A percentile compares a stretch with the other conserved stretches of the same genome.
Evolutionary conservation across 1,140 invertebrate genomes (phyloP).

Genomic region (Cotesia vestalis): DNA sequence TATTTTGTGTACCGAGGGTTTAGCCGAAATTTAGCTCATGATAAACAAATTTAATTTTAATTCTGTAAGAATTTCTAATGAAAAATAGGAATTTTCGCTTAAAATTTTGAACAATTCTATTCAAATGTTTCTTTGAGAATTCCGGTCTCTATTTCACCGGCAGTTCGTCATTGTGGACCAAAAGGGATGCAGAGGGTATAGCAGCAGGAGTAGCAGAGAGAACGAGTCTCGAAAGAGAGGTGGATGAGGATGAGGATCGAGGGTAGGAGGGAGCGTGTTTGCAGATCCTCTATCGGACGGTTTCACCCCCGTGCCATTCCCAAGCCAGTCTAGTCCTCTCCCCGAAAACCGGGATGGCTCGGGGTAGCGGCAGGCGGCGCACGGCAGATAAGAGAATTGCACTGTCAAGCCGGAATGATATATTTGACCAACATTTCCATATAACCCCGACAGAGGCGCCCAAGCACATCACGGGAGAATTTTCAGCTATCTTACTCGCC

Average conservation of each 20-base stretch:
- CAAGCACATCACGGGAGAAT: constrained; percentile 23
- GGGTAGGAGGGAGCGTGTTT: constrained; percentile 57
- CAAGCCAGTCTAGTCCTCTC: constrained; percentile 24
- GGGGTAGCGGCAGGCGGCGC: constrained; percentile 42
- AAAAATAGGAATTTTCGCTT: not conserved
- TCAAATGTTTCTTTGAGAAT: constrained; percentile 22
- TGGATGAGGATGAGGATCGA: constrained; percentile 44
- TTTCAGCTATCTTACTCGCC: not conserved
- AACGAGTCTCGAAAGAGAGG: constrained; percentile 54
- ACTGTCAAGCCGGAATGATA: constrained; percentile 86
- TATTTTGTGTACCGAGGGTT: not conserved
- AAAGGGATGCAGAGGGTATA: constrained; percentile 29
- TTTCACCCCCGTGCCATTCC: constrained; percentile 51
- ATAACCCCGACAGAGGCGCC: constrained; percentile 42
- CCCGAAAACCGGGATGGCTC: constrained; percentile 31
- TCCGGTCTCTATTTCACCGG: constrained; percentile 37
- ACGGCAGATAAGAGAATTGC: constrained; percentile 83
- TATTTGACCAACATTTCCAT: constrained; percentile 76
- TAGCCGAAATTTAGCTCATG: too few species aligned
- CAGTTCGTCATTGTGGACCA: constrained; percentile 40
- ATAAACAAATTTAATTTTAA: not conserved
- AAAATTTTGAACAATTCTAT: constrained; percentile 6
- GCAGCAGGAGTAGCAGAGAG: constrained; percentile 27
- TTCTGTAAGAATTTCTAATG: not conserved
- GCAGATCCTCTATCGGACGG: constrained; percentile 66